Evolutionary conservation across 1,140 invertebrate genomes (phyloP), one percentile per base, ranked within the genome.

Genomic region (Cydia splendana): DNA sequence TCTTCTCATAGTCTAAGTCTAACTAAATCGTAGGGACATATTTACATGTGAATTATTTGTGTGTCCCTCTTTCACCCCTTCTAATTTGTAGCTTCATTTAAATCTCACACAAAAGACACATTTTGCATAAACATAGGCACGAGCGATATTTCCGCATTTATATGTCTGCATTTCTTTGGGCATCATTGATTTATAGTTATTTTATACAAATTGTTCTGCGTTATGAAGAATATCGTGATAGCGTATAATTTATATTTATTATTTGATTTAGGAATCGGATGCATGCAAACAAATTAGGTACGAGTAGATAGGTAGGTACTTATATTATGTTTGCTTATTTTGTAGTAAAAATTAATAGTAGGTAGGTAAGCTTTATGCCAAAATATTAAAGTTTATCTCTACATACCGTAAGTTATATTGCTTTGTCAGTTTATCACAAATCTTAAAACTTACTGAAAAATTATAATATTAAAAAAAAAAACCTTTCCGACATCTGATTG

Each of bases 91-190:
- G 48, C 77, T 76, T 80, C 57, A 81, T 82, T 79, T 80, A 76
- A 81, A 87, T 85, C 78, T 79, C 73, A 6, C 62, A 79, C 80
- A 84, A 81, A 77, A 73, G 75, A 75, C 75, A 75, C 78, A 78
- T 83, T 91, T 90, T 84, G 88, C 90, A 91, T 91, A 91, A 90
- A 89, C 85, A 88, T 85, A 89, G 90, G 90, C 83, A 75, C 71
- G 75, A 57, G 81, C 78, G 51, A 84, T 69, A 83, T 80, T 85
- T 87, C 79, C 81, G 85, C 75, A 81, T 84, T 79, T 80, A 79
- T 77, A 74, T 78, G 65, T 69, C 67, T 76, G 65, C 42, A 7
- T 78, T 81, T 87, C 79, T 82, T 81, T 84, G 77, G 77, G 38
- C 18, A 53, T 71, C 69, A 77, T 78, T 89, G 88, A 91, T 87